Evolutionary conservation across 2,888 invertebrate genomes (phyloP), one percentile per base, ranked within the genome.

Genomic region (Carabus problematicus): DNA sequence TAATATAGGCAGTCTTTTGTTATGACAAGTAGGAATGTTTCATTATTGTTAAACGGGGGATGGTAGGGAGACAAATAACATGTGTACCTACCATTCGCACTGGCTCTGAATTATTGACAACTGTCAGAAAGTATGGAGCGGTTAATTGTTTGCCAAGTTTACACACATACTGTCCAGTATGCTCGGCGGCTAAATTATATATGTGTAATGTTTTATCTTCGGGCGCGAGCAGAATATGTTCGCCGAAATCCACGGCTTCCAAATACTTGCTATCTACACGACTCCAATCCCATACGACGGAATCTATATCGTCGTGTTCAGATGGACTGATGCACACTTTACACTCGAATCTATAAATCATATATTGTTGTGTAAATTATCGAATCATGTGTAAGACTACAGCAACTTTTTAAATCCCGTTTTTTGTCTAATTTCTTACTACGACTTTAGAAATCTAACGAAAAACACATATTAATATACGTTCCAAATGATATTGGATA

Each of bases 81-180:
- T 18, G 16, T 52, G 16, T 52, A 18, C 12, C 18, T 49, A 49
- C 66, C 67, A 67, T 54, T 14, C 73, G 75, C 58, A 83, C 78
- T 1, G 77, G 77, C 47, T 85, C 84, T 0, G 80, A 76, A 40
- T 83, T 78, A 67, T 81, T 81, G 8, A 83, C 80, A 0, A 89
- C 83, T 49, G 87, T 85, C 54, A 89, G 74, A 72, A 85, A 82
- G 71, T 85, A 83, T 4, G 84, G 80, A 12, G 82, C 77, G 3
- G 82, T 82, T 54, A 81, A 71, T 3, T 81, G 79, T 60, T 82
- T 78, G 8, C 84, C 86, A 7, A 86, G 72, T 73, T 78, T 77
- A 75, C 89, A 89, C 72, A 83, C 79, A 75, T 89, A 89, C 64
- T 85, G 81, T 0, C 89, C 89, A 0, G 82, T 82, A 74, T 87